These are phyloP conservation scores for Polyommatus iphigenia DNA, from an alignment of 2,888 invertebrate genomes.

Conservation along the genomic window DNA sequence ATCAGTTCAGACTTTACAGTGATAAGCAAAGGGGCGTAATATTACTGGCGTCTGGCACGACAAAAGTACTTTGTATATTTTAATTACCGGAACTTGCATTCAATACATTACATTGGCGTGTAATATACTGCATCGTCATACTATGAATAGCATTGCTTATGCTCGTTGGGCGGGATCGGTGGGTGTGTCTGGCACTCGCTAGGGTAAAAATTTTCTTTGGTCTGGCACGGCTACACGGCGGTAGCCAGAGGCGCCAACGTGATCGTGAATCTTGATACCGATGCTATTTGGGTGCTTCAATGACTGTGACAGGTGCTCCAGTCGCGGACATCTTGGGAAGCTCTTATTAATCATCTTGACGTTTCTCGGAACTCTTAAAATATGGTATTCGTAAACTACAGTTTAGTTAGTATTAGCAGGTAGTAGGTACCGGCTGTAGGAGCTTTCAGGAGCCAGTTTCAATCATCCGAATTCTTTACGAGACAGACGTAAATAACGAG, in stretches of 20 bases:
- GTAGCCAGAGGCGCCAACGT: conserved; percentile 1
- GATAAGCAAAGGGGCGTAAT: background rate
- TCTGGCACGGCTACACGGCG: no score
- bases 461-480: no score
- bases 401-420: no score
- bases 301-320: background rate
- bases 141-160: background rate
- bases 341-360: background rate
- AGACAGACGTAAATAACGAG: no score
- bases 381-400: no score
- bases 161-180: background rate
- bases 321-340: background rate
- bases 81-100: background rate
- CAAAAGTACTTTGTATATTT: background rate
- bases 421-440: background rate
- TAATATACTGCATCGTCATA: background rate
- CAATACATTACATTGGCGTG: background rate
- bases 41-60: background rate
- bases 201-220: no score
- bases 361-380: background rate
- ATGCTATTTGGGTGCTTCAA: conserved; percentile 5
- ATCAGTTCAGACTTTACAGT: no score
- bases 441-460: background rate
- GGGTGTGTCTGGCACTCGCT: conserved; percentile 19
- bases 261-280: background rate